Evolutionary conservation across 2,888 invertebrate genomes (phyloP).

Genomic region (Chrysomela aeneicollis): DNA sequence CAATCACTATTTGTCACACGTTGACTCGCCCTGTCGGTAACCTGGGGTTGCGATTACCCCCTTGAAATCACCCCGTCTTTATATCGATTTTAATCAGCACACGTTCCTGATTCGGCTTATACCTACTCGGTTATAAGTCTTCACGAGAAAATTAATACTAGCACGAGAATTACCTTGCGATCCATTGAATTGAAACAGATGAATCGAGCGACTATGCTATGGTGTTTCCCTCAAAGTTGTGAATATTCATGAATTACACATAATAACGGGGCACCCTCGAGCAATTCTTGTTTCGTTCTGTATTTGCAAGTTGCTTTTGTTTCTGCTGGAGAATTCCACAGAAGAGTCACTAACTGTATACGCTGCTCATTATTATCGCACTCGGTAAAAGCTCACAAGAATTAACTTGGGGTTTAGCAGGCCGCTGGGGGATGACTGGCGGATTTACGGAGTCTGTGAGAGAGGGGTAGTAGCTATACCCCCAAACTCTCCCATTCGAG

Average conservation of each 20-base stretch:
- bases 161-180: background rate
- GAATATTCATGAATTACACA: conserved; percentile 40
- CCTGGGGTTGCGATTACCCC: too few relatives aligned
- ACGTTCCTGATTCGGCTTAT: background rate
- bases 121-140: background rate
- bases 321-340: conserved; percentile 31
- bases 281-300: conserved; percentile 41
- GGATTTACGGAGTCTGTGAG: too few relatives aligned
- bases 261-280: conserved; percentile 38
- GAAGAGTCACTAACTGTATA: conserved; percentile 38
- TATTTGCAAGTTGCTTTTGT: conserved; percentile 43
- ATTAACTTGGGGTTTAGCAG: conserved; percentile 39
- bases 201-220: conserved; percentile 34
- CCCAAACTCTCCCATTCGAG: too few relatives aligned
- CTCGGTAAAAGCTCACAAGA: conserved; percentile 36
- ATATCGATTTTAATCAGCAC: too few relatives aligned
- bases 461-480: too few relatives aligned
- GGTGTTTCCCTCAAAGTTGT: conserved; percentile 34
- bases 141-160: conserved; percentile 13
- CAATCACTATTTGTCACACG: too few relatives aligned
- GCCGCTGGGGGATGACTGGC: conserved; percentile 33
- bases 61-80: too few relatives aligned
- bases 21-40: too few relatives aligned
- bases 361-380: conserved; percentile 43
- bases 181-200: conserved; percentile 41